Evolutionary conservation across 2,797 vertebrate genomes (phyloP).

Genomic region (Hypotaenidia okinawae): DNA sequence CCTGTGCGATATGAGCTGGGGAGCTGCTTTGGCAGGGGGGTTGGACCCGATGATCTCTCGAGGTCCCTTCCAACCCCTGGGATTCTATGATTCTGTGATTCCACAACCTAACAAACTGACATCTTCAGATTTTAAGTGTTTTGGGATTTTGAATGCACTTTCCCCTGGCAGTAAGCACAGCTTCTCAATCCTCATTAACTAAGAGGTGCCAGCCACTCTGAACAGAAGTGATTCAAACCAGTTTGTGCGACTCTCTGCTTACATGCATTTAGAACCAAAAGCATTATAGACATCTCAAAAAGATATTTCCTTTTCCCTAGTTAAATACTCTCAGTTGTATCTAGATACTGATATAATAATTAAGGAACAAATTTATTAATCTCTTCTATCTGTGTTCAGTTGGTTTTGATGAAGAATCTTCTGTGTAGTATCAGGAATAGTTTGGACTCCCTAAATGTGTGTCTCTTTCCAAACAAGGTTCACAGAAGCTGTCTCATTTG

Average conservation of each 20-base stretch:
- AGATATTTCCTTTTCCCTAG: background rate
- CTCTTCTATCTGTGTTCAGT: background rate
- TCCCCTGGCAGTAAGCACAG: background rate
- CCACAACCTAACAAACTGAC: background rate
- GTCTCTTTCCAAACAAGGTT: conserved; percentile 2
- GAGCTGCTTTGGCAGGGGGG: too few species aligned
- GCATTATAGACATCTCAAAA: background rate
- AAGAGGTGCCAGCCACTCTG: background rate
- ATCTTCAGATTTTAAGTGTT: background rate
- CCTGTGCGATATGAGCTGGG: too few species aligned
- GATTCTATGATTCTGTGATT: background rate
- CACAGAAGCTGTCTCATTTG: conserved; percentile 9
- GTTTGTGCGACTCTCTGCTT: background rate
- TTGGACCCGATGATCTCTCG: too few species aligned
- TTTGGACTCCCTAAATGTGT: background rate
- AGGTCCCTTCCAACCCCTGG: too few species aligned
- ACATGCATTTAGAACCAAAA: background rate
- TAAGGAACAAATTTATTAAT: background rate
- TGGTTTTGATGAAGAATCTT: background rate
- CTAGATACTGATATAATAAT: background rate
- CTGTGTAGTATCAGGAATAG: background rate
- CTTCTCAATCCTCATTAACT: background rate
- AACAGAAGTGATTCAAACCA: background rate
- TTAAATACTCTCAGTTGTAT: background rate
- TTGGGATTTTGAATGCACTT: background rate